A percentile compares a stretch with the other conserved stretches of the same genome.
Evolutionary conservation across 2,113 vertebrate species (phyloP).

Genomic region (Ailurus styani): DNA sequence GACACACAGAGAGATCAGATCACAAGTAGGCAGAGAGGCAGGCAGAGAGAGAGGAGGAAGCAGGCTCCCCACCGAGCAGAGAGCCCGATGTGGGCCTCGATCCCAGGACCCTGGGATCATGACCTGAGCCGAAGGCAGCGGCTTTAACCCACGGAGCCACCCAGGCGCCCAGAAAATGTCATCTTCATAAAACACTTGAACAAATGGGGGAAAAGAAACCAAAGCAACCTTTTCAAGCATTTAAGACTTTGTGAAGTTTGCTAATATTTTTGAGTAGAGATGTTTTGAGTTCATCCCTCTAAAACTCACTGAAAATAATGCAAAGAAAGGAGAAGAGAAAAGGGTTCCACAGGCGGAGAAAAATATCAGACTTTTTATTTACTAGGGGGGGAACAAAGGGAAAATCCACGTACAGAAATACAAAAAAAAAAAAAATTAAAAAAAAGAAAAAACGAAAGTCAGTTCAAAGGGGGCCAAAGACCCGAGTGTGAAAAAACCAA

Average conservation of each 20-base stretch:
- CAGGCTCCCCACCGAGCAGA: no score
- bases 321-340: neutral
- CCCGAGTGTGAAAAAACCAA: neutral
- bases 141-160: no score
- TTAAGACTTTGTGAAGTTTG: neutral
- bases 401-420: neutral
- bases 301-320: neutral
- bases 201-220: neutral
- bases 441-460: neutral
- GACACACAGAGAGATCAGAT: no score
- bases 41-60: no score
- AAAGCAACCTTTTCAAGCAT: neutral
- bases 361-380: neutral
- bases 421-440: neutral
- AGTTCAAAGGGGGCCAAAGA: neutral
- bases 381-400: neutral
- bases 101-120: no score
- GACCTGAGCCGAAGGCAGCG: no score
- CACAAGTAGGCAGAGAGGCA: no score
- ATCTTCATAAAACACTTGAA: neutral
- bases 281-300: neutral
- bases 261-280: constrained; percentile 7
- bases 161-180: no score
- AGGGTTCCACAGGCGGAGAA: neutral
- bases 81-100: no score